Percentiles rank a stretch among this genome's conserved stretches.
phyloP scores from a whole-genome alignment of 1,140 invertebrate genomes.

The Caligus rogercresseyi region DNA sequence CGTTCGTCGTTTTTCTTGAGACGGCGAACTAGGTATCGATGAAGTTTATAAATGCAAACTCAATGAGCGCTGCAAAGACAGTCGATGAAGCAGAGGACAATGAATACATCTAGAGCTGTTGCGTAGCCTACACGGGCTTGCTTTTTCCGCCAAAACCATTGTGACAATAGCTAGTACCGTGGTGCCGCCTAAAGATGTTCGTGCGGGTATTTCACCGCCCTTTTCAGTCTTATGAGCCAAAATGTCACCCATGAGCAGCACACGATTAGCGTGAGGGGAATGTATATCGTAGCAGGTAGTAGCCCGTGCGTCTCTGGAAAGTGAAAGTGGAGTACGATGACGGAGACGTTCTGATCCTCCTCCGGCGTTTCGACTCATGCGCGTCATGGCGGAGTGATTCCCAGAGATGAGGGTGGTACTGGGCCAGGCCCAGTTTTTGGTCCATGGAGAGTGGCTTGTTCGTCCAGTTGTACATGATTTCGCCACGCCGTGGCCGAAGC shows the following conservation, averaged over 20 bases:
- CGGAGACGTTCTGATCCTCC: not conserved
- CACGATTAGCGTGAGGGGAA: constrained; percentile 42
- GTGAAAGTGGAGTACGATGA: not conserved
- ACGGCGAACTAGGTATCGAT: constrained; percentile 30
- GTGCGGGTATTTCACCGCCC: constrained; percentile 14
- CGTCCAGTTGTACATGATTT: constrained; percentile 17
- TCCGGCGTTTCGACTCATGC: not conserved
- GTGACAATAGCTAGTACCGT: constrained; percentile 42
- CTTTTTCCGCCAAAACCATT: constrained; percentile 38
- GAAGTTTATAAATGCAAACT: constrained; percentile 43
- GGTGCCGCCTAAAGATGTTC: constrained; percentile 34
- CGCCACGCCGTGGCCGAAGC: constrained; percentile 24
- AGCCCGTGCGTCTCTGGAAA: constrained; percentile 2
- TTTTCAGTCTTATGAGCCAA: constrained; percentile 41
- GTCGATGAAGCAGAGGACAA: constrained; percentile 41
- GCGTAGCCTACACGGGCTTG: constrained; percentile 40
- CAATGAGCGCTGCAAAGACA: constrained; percentile 40
- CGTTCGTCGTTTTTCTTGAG: constrained; percentile 15
- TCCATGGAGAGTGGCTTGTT: constrained; percentile 17
- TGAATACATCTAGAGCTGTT: constrained; percentile 42
- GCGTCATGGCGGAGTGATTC: not conserved
- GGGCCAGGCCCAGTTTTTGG: not conserved
- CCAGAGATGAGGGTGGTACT: constrained; percentile 4
- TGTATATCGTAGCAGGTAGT: constrained; percentile 37
- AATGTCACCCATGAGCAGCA: constrained; percentile 45